A percentile compares a stretch with the other conserved stretches of the same genome.
Evolutionary conservation across 2,797 vertebrate species (phyloP).

Genomic region (Cyclura pinguis): DNA sequence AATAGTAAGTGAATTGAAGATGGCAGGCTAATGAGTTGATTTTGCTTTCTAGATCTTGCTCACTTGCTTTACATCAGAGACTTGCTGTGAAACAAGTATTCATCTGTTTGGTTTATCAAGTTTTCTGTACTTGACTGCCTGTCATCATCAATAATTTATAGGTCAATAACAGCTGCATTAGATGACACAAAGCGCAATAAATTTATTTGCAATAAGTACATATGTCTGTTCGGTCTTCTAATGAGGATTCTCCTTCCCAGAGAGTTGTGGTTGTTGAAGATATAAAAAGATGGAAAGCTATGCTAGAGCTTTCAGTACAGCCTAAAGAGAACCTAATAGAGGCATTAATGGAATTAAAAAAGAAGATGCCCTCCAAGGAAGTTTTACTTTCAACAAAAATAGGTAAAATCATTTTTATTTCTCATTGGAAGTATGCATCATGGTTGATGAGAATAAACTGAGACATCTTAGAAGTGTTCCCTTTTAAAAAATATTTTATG

Average conservation of each 20-base stretch:
- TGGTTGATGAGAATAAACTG: neutral
- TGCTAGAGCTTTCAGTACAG: slow-evolving; percentile 90
- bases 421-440: neutral
- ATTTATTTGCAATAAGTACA: slow-evolving; percentile 60
- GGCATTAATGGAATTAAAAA: slow-evolving; percentile 89
- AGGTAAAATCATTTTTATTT: slow-evolving; percentile 79
- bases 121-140: slow-evolving; percentile 55
- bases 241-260: slow-evolving; percentile 80
- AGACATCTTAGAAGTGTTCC: neutral
- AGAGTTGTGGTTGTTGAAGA: slow-evolving; percentile 98
- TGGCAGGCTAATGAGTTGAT: slow-evolving; percentile 59
- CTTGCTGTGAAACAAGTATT: slow-evolving; percentile 67
- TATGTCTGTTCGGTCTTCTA: slow-evolving; percentile 61
- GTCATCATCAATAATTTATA: slow-evolving; percentile 76
- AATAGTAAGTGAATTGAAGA: slow-evolving; percentile 39
- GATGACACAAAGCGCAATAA: slow-evolving; percentile 66
- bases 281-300: slow-evolving; percentile 91
- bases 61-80: slow-evolving; percentile 60
- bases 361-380: slow-evolving; percentile 95
- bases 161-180: slow-evolving; percentile 71
- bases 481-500: neutral
- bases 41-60: slow-evolving; percentile 66
- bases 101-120: slow-evolving; percentile 57
- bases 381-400: slow-evolving; percentile 93
- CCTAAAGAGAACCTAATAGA: slow-evolving; percentile 88